Percentiles rank a stretch among this genome's conserved stretches.
These are phyloP conservation scores for Antheraea pernyi DNA, from an alignment of 1,140 invertebrate genomes.

Conservation along the genomic window DNA sequence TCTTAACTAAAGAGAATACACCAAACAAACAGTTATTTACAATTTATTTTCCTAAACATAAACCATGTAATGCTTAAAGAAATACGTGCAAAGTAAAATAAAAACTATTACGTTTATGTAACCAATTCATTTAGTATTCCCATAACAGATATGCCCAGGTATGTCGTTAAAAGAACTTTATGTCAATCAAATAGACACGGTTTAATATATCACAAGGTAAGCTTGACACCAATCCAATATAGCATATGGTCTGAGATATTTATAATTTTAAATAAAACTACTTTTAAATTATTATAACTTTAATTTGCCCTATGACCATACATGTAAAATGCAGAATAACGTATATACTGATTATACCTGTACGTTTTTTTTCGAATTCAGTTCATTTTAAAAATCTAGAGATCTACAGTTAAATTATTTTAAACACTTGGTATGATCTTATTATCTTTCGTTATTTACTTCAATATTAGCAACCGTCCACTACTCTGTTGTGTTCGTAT, in stretches of 20 bases:
- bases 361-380: too few relatives aligned
- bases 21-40: too few relatives aligned
- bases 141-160: neutral
- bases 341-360: neutral
- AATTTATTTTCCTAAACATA: too few relatives aligned
- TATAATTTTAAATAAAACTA: neutral
- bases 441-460: too few relatives aligned
- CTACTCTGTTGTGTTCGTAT: too few relatives aligned
- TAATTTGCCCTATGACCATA: neutral
- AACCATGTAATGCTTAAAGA: too few relatives aligned
- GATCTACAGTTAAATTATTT: too few relatives aligned
- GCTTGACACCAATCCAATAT: neutral
- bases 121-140: neutral
- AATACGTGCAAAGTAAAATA: too few relatives aligned
- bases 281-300: neutral
- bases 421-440: too few relatives aligned
- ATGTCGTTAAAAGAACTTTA: neutral
- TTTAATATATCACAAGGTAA: neutral
- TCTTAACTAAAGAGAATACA: too few relatives aligned
- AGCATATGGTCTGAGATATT: neutral
- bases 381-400: neutral
- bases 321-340: neutral
- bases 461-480: too few relatives aligned
- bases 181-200: neutral
- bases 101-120: too few relatives aligned